A percentile compares a stretch with the other conserved stretches of the same genome.
These are phyloP conservation scores for Lymantria dispar DNA, from an alignment of 2,888 invertebrate species.

Conservation along the genomic window DNA sequence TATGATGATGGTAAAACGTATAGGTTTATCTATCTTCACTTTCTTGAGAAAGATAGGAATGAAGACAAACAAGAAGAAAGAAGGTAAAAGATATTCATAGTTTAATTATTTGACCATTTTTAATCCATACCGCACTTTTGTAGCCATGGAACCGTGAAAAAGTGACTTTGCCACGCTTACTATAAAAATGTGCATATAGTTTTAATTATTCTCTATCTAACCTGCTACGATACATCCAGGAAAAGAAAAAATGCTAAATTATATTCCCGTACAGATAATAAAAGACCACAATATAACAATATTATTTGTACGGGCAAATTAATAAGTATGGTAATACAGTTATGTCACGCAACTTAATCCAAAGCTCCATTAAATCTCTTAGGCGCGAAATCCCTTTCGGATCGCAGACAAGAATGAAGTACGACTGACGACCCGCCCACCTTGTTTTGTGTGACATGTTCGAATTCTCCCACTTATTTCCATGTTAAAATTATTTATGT, in stretches of 20 bases:
- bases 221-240: too few relatives aligned
- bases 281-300: neutral
- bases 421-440: slow-evolving; percentile 36
- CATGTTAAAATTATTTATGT: slow-evolving; percentile 16
- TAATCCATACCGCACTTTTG: too few relatives aligned
- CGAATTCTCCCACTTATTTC: slow-evolving; percentile 15
- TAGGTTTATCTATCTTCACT: neutral
- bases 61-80: too few relatives aligned
- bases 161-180: too few relatives aligned
- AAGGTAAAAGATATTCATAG: too few relatives aligned
- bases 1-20: too few relatives aligned
- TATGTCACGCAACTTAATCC: slow-evolving; percentile 25
- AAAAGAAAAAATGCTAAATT: too few relatives aligned
- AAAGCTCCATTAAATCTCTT: slow-evolving; percentile 47
- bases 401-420: slow-evolving; percentile 39
- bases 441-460: slow-evolving; percentile 26
- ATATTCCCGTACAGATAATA: too few relatives aligned
- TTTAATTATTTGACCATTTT: too few relatives aligned
- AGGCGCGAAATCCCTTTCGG: slow-evolving; percentile 33
- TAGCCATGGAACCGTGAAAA: too few relatives aligned
- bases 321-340: slow-evolving; percentile 4
- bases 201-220: too few relatives aligned
- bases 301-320: neutral
- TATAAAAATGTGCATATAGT: too few relatives aligned
- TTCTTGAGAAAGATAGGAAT: neutral